phyloP scores from a whole-genome alignment of 2,113 vertebrate genomes.

The Crocuta crocuta region DNA sequence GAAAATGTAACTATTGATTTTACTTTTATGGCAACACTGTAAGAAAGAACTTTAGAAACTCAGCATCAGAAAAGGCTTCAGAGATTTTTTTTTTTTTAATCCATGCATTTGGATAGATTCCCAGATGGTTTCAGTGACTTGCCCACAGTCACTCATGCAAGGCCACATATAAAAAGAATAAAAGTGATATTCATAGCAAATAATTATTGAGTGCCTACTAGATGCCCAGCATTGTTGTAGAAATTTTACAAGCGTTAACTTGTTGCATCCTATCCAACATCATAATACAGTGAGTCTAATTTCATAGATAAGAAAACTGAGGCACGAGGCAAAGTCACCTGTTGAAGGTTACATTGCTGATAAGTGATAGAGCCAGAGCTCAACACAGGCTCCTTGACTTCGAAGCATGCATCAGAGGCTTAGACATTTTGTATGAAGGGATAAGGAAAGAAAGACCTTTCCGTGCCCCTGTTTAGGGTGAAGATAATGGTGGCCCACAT shows the following conservation, averaged over 20 bases:
- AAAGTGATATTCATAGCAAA: not conserved
- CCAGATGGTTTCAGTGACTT: not conserved
- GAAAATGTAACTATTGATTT: conserved; percentile 82
- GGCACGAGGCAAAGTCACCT: not conserved
- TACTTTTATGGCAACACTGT: conserved; percentile 62
- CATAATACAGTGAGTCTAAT: not conserved
- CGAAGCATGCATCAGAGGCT: not conserved
- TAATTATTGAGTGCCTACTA: not conserved
- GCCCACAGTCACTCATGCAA: not conserved
- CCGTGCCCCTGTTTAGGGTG: not conserved
- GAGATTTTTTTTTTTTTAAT: not conserved
- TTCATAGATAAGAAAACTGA: not conserved
- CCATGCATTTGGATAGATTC: not conserved
- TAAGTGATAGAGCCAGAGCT: not conserved
- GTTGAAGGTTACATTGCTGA: not conserved
- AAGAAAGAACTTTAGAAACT: conserved; percentile 39
- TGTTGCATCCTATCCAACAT: not conserved
- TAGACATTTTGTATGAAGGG: not conserved
- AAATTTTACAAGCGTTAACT: not conserved
- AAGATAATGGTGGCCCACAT: not conserved
- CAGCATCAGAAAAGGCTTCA: not conserved
- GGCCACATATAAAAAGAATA: not conserved
- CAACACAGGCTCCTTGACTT: not conserved
- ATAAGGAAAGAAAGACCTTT: not conserved
- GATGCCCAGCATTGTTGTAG: not conserved